Evolutionary conservation across 2,113 vertebrate genomes (phyloP).

Genomic region (Melozone crissalis): DNA sequence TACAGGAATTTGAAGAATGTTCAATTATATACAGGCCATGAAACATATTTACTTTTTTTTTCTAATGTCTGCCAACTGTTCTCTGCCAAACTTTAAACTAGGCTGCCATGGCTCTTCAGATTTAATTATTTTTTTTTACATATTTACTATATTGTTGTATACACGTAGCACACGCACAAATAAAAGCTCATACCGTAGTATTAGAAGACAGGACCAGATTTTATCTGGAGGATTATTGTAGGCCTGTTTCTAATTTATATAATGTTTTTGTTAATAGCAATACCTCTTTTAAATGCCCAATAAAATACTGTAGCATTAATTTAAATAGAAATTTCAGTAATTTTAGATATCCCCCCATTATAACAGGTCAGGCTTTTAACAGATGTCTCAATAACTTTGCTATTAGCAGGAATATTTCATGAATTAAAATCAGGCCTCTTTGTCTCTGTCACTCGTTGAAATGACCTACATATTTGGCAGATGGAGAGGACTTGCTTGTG

Average conservation of each 20-base stretch:
- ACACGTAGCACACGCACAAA: neutral
- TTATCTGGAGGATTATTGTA: slow-evolving; percentile 49
- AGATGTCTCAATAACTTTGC: slow-evolving; percentile 68
- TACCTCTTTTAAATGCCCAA: slow-evolving; percentile 45
- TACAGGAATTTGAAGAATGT: slow-evolving; percentile 67
- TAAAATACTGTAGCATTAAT: slow-evolving; percentile 52
- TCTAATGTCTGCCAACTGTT: slow-evolving; percentile 44
- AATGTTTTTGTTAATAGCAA: slow-evolving; percentile 53
- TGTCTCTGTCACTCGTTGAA: slow-evolving; percentile 60
- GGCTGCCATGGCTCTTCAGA: slow-evolving; percentile 10
- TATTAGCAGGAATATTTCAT: slow-evolving; percentile 59
- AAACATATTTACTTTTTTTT: slow-evolving; percentile 54
- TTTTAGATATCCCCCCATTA: slow-evolving; percentile 43
- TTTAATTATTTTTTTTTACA: neutral
- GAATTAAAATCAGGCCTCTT: slow-evolving; percentile 64
- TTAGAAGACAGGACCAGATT: slow-evolving; percentile 42
- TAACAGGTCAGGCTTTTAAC: slow-evolving; percentile 63
- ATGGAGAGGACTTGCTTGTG: slow-evolving; percentile 57
- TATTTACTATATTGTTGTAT: slow-evolving; percentile 12
- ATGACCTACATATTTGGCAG: slow-evolving; percentile 63
- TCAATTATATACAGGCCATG: slow-evolving; percentile 61
- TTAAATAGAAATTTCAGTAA: slow-evolving; percentile 50
- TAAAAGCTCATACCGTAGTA: neutral
- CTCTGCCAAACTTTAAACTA: slow-evolving; percentile 59
- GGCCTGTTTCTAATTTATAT: slow-evolving; percentile 59